These are phyloP conservation scores for Porites rus DNA, from an alignment of 92 coral and sea anemone species.

Conservation along the genomic window DNA sequence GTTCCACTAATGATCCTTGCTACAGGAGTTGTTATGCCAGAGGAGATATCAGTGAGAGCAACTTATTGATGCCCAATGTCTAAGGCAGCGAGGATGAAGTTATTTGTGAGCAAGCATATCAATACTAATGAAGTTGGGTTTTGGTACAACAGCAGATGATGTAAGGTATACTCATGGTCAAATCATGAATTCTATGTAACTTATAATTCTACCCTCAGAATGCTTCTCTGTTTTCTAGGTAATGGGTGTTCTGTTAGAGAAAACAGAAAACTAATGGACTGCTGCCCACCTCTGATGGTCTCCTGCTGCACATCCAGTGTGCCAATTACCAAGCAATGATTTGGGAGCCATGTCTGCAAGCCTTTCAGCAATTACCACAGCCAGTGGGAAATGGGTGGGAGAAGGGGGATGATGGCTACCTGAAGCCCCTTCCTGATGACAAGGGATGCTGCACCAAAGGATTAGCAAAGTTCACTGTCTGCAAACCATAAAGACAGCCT, in stretches of 20 bases:
- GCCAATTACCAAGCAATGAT: conserved; percentile 34
- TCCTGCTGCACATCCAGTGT: neutral
- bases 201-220: too few relatives aligned
- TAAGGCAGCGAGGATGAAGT: conserved; percentile 16
- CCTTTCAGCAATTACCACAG: conserved; percentile 30
- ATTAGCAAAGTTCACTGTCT: conserved; percentile 36
- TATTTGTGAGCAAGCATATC: conserved; percentile 8
- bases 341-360: conserved; percentile 38
- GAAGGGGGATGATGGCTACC: conserved; percentile 12
- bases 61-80: neutral
- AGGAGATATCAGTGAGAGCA: neutral
- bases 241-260: conserved; percentile 43
- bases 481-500: conserved; percentile 26
- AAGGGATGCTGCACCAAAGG: conserved; percentile 28
- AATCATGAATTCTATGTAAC: too few relatives aligned
- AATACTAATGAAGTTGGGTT: conserved; percentile 28
- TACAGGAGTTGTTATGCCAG: conserved; percentile 59
- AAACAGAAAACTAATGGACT: conserved; percentile 38
- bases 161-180: too few relatives aligned
- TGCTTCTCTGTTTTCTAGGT: too few relatives aligned
- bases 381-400: conserved; percentile 54
- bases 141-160: conserved; percentile 12
- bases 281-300: conserved; percentile 32
- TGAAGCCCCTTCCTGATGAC: conserved; percentile 24
- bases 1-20: conserved; percentile 50